Conservation (phyloP, 2,113 vertebrate genomes). For the Ascaphus truei region DNA sequence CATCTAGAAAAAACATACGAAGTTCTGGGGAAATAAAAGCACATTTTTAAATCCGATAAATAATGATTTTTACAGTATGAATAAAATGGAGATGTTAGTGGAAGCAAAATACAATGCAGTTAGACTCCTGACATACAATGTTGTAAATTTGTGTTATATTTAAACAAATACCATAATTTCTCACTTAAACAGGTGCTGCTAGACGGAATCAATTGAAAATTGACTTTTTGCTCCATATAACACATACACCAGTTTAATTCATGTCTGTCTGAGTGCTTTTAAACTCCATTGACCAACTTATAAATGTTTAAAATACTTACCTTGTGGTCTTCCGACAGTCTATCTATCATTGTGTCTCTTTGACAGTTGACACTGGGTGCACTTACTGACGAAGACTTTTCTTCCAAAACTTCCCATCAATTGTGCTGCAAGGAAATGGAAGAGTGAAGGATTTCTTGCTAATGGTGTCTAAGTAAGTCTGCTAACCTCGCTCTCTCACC, state of each 20-base stretch:
- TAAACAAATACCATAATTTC: conserved; percentile 38
- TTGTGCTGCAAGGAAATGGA: background rate
- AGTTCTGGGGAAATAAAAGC: conserved; percentile 33
- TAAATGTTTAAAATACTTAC: conserved; percentile 63
- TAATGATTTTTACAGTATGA: conserved; percentile 20
- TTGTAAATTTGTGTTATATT: conserved; percentile 32
- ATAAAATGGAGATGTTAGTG: background rate
- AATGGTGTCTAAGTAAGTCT: conserved; percentile 8
- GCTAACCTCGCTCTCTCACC: background rate
- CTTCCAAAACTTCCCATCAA: conserved; percentile 5
- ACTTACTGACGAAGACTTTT: conserved; percentile 2
- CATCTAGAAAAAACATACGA: conserved; percentile 6
- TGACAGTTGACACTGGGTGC: conserved; percentile 42
- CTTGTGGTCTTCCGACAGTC: conserved; percentile 41
- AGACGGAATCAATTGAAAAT: conserved; percentile 68
- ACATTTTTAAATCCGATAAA: conserved; percentile 33
- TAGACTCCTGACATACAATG: conserved; percentile 3
- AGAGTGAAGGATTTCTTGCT: background rate
- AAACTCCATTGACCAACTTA: conserved; percentile 56
- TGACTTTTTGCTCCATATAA: conserved; percentile 59
- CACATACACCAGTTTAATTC: conserved; percentile 61
- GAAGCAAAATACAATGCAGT: background rate
- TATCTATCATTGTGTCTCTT: conserved; percentile 46
- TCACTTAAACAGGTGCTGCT: conserved; percentile 49
- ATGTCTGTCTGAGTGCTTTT: conserved; percentile 58